Evolutionary conservation across 2,797 vertebrate genomes (phyloP).

Genomic region (Parauchenoglanis ngamensis): DNA sequence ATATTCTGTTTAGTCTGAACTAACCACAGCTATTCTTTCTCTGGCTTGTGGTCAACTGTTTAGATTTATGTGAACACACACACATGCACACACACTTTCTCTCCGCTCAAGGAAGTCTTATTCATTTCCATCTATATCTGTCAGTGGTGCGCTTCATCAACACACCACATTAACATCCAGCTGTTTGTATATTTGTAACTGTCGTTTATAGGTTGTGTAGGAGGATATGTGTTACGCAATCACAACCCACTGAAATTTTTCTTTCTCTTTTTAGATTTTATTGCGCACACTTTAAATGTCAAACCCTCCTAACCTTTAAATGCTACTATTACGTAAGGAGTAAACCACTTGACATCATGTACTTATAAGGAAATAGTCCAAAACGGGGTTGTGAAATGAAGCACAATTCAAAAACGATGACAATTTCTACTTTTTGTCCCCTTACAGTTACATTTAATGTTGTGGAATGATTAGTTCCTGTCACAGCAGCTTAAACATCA

Average conservation of each 20-base stretch:
- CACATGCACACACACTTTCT: background rate
- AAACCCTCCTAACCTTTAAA: background rate
- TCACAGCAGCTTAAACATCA: background rate
- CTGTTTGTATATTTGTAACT: background rate
- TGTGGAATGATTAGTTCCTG: background rate
- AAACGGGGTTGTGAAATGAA: background rate
- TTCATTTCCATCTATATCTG: background rate
- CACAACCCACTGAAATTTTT: conserved; percentile 17
- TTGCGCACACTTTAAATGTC: background rate
- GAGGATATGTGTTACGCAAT: background rate
- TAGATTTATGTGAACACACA: conserved; percentile 10
- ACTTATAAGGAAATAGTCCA: background rate
- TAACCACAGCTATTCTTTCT: conserved; percentile 15
- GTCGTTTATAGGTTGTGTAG: background rate
- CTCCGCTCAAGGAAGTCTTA: background rate
- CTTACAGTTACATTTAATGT: background rate
- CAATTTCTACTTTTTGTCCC: background rate
- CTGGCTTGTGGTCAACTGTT: background rate
- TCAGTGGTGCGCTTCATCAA: background rate
- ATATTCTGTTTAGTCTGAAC: conserved; percentile 56
- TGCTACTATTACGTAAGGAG: background rate
- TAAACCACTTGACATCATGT: background rate
- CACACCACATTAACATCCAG: background rate
- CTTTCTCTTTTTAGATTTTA: background rate
- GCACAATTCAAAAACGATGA: background rate